Conservation (phyloP, 2,888 invertebrate genomes). For the Drepana falcataria region DNA sequence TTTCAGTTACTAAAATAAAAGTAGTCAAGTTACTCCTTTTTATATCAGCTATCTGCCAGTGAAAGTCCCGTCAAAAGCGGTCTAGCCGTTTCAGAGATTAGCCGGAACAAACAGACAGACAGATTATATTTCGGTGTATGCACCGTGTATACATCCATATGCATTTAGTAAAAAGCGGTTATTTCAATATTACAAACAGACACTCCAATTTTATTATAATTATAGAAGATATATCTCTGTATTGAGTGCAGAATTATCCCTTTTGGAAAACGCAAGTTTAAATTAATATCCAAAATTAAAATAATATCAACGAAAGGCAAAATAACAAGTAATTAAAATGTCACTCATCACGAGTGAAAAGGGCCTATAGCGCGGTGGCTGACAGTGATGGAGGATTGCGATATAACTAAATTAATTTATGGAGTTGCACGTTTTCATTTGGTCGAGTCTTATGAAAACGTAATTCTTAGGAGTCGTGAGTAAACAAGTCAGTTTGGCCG, state of each 20-base stretch:
- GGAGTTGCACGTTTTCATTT: slow-evolving; percentile 19
- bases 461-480: slow-evolving; percentile 5
- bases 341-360: slow-evolving; percentile 36
- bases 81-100: too few species aligned
- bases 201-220: too few species aligned
- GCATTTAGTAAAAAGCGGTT: too few species aligned
- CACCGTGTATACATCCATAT: too few species aligned
- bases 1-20: too few species aligned
- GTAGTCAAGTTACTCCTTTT: too few species aligned
- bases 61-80: too few species aligned
- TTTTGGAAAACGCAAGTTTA: slow-evolving; percentile 8
- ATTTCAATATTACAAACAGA: too few species aligned
- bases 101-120: too few species aligned
- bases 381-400: slow-evolving; percentile 39
- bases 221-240: not conserved
- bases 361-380: slow-evolving; percentile 23
- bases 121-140: too few species aligned
- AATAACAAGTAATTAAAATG: slow-evolving; percentile 42
- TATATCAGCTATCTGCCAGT: too few species aligned
- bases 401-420: slow-evolving; percentile 40
- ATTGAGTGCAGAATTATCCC: not conserved
- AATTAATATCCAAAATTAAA: slow-evolving; percentile 27
- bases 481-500: slow-evolving; percentile 7
- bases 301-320: slow-evolving; percentile 28
- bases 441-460: slow-evolving; percentile 1